Evolutionary conservation across 2,113 vertebrate genomes (phyloP), one percentile per base, ranked within the genome.

Genomic region (Urocitellus parryii): DNA sequence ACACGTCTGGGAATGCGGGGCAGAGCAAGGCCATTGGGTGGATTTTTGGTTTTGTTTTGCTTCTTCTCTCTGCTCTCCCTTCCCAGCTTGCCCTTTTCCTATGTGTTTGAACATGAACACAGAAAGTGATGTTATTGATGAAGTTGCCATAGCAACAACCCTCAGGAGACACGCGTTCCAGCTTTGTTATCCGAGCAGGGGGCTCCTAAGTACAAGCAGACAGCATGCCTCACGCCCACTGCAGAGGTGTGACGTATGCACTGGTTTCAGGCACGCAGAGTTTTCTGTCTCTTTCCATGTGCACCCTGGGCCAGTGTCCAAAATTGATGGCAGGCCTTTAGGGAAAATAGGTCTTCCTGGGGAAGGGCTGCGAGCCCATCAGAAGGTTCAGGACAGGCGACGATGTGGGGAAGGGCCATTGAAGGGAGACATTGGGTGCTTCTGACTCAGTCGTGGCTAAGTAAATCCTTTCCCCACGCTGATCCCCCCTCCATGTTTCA

Each of bases 71-170:
- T 1, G 83, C 96, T 96, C 97, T 96, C 98, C 97, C 76, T 97
- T 96, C 97, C 98, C 97, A 97, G 96, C 98, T 97, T 37, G 94
- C 97, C 88, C 98, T 97, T 96, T 98, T 96, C 76, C 78, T 34
- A 95, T 96, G 98, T 98, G 98, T 97, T 98, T 98, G 97, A 98
- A 98, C 97, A 94, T 92, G 97, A 98, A 98, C 98, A 96, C 95
- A 89, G 98, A 98, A 98, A 98, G 98, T 97, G 80, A 96, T 98
- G 98, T 98, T 98, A 98, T 98, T 98, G 98, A 98, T 98, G 98
- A 94, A 96, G 83, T 99, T 77, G 14, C 98, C 98, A 98, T 98
- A 95, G 98, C 98, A 98, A 98, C 98, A 84, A 97, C 97, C 98
- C 98, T 98, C 97, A 97, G 96, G 97, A 97, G 98, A 98, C 98